Conservation (phyloP, 2,888 invertebrate genomes). For the Lissocephala sabroskyi region DNA sequence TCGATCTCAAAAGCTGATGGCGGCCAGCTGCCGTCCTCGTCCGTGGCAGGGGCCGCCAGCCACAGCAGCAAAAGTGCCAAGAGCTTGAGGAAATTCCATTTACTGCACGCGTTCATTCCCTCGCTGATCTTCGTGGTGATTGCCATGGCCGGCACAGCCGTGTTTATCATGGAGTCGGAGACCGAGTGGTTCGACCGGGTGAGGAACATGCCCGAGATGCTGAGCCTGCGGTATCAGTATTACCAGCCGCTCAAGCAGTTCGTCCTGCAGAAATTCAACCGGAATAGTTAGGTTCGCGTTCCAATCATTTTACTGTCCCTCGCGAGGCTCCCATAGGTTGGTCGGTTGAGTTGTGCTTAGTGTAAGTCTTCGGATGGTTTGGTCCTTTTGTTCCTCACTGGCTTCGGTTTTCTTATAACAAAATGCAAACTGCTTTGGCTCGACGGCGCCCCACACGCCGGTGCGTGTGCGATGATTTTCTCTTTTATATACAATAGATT, state of each 20-base stretch:
- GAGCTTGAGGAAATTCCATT: constrained; percentile 75
- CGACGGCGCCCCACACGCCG: too few species aligned
- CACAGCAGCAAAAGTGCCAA: too few species aligned
- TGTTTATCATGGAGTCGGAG: constrained; percentile 86
- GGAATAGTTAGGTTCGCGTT: constrained; percentile 30
- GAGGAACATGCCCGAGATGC: constrained; percentile 84
- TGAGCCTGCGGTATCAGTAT: constrained; percentile 83
- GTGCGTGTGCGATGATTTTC: too few species aligned
- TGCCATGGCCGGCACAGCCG: constrained; percentile 78
- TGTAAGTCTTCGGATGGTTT: neutral
- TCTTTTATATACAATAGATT: too few species aligned
- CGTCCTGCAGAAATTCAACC: constrained; percentile 56
- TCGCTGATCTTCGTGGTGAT: constrained; percentile 83
- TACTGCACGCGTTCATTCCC: constrained; percentile 83
- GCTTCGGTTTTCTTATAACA: too few species aligned
- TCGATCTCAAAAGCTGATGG: constrained; percentile 35
- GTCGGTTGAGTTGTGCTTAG: constrained; percentile 8
- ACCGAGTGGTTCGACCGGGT: constrained; percentile 80
- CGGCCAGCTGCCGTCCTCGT: neutral
- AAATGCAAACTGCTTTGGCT: too few species aligned
- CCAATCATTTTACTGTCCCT: constrained; percentile 32
- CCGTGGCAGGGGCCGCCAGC: too few species aligned
- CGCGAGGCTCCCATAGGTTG: constrained; percentile 2
- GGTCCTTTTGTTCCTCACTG: too few species aligned
- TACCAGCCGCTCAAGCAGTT: constrained; percentile 86